These are phyloP conservation scores for Pocillopora verrucosa DNA, from an alignment of 64 coral and sea anemone species.

Conservation along the genomic window DNA sequence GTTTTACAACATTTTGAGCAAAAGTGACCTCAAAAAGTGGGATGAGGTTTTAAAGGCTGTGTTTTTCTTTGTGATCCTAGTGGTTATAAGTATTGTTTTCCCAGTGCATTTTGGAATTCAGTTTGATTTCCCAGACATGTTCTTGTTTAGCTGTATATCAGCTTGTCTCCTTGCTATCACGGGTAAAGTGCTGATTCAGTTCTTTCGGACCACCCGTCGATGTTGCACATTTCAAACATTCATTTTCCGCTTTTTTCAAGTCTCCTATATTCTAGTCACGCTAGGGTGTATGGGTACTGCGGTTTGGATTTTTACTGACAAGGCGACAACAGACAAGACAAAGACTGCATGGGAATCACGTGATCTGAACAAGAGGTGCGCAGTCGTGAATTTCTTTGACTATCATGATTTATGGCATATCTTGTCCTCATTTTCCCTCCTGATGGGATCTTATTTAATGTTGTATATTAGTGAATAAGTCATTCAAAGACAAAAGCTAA, in stretches of 20 bases:
- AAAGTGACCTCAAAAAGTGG: conserved; percentile 2
- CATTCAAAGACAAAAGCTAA: not conserved
- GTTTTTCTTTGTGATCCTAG: not conserved
- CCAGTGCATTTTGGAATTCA: not conserved
- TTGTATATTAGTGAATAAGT: conserved; percentile 55
- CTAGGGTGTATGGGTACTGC: conserved; percentile 14
- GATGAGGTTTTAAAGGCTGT: conserved; percentile 26
- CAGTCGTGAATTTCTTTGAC: conserved; percentile 56
- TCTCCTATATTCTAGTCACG: conserved; percentile 25
- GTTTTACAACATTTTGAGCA: conserved; percentile 23
- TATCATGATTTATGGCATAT: conserved; percentile 79
- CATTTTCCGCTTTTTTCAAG: conserved; percentile 39
- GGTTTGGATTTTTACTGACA: conserved; percentile 39
- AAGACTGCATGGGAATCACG: conserved; percentile 43
- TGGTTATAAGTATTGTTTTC: not conserved
- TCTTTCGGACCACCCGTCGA: not conserved
- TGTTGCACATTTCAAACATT: conserved; percentile 6
- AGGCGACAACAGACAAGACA: conserved; percentile 64
- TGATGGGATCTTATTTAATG: conserved; percentile 56
- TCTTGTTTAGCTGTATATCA: conserved; percentile 48
- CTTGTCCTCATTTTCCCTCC: conserved; percentile 64
- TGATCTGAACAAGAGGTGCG: conserved; percentile 65
- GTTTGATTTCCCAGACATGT: conserved; percentile 55
- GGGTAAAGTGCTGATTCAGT: conserved; percentile 39
- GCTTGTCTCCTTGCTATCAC: conserved; percentile 10